These are phyloP conservation scores for Drosophila arizonae DNA, from an alignment of 1,140 invertebrate species.

Conservation along the genomic window DNA sequence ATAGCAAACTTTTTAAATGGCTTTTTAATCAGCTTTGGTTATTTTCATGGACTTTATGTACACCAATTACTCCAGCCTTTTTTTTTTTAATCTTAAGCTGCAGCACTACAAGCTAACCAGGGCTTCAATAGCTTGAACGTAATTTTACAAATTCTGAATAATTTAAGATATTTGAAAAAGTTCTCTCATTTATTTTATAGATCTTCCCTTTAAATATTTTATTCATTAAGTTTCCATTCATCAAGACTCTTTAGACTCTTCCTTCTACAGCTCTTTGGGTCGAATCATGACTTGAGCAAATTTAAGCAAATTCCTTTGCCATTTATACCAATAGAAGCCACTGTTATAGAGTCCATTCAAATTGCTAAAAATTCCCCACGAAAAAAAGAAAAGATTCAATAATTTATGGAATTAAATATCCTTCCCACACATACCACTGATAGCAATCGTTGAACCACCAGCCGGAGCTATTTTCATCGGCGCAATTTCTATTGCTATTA, in stretches of 20 bases:
- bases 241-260: too few relatives aligned
- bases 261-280: conserved; percentile 12
- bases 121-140: too few relatives aligned
- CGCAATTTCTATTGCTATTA: conserved; percentile 86
- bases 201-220: too few relatives aligned
- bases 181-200: too few relatives aligned
- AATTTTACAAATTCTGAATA: too few relatives aligned
- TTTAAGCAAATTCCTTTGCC: conserved; percentile 41
- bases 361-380: conserved; percentile 18
- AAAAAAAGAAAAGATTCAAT: not conserved
- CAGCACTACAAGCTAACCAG: too few relatives aligned
- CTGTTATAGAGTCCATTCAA: conserved; percentile 37
- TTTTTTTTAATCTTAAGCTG: too few relatives aligned
- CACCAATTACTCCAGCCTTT: not conserved
- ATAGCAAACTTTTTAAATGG: not conserved
- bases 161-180: too few relatives aligned
- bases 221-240: too few relatives aligned
- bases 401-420: not conserved
- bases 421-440: conserved; percentile 28
- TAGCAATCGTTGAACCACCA: conserved; percentile 86
- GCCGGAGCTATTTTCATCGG: conserved; percentile 85
- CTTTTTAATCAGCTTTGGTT: not conserved
- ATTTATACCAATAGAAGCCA: conserved; percentile 43
- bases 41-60: not conserved
- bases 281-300: conserved; percentile 41